Conservation (phyloP, 2,797 vertebrate species). For the Gymnoscopelus microlampas region DNA sequence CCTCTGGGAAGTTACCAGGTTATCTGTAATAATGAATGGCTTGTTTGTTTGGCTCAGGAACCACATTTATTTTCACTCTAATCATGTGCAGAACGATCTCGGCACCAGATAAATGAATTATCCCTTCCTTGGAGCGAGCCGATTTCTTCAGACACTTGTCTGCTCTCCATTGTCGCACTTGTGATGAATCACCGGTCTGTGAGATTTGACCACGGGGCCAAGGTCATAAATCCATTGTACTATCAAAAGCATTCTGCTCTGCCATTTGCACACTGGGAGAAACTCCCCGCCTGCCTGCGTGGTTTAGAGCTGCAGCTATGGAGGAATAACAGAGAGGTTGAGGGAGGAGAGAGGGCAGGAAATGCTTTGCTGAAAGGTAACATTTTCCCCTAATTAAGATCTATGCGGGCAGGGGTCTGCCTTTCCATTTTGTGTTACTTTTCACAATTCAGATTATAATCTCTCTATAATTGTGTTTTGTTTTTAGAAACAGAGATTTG, state of each 20-base stretch:
- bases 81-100: constrained; percentile 46
- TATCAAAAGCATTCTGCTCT: constrained; percentile 35
- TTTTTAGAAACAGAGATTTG: constrained; percentile 29
- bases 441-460: constrained; percentile 10
- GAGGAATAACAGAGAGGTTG: constrained; percentile 32
- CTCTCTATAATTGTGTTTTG: constrained; percentile 13
- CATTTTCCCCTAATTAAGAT: constrained; percentile 53
- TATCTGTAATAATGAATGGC: constrained; percentile 33
- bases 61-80: constrained; percentile 52
- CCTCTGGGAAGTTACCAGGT: neutral
- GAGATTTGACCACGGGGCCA: constrained; percentile 47
- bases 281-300: constrained; percentile 38
- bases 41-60: constrained; percentile 54
- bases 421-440: constrained; percentile 46
- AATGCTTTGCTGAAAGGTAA: constrained; percentile 70
- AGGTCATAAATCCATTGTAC: constrained; percentile 58
- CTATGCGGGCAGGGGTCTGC: constrained; percentile 64
- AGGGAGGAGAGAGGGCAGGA: constrained; percentile 62
- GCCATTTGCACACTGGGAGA: constrained; percentile 18
- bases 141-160: constrained; percentile 53
- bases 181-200: constrained; percentile 63
- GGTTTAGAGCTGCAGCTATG: constrained; percentile 23
- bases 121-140: constrained; percentile 56
- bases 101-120: constrained; percentile 63
- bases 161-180: constrained; percentile 54